Evolutionary conservation across 2,888 invertebrate species (phyloP).

Genomic region (Xestobium rufovillosum): DNA sequence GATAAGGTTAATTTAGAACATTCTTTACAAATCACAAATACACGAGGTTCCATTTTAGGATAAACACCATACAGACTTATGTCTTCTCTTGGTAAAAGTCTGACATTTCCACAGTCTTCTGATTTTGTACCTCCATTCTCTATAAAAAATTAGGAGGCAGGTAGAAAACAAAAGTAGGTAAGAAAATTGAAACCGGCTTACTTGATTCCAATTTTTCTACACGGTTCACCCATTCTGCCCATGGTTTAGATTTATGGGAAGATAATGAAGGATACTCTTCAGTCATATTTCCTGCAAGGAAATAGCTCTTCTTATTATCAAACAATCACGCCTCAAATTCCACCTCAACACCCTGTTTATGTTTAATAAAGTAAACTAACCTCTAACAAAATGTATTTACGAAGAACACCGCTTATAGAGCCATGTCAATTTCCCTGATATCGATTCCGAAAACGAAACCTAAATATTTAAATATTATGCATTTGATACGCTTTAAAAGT

Average conservation of each 20-base stretch:
- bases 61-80: constrained; percentile 36
- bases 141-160: no score
- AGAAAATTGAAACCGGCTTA: not conserved
- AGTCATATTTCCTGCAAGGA: no score
- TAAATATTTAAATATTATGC: no score
- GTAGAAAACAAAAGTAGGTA: not conserved
- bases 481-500: no score
- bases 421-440: no score
- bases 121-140: not conserved
- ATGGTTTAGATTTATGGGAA: not conserved
- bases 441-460: no score
- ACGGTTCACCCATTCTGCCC: not conserved
- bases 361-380: no score
- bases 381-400: no score
- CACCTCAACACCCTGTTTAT: no score
- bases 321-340: no score
- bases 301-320: no score
- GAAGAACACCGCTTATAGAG: no score
- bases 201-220: not conserved
- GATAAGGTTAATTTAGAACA: constrained; percentile 26
- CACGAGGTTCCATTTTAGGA: constrained; percentile 37
- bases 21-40: constrained; percentile 35
- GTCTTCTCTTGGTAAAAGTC: constrained; percentile 36
- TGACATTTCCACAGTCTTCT: constrained; percentile 22
- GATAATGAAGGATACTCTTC: not conserved